These are phyloP conservation scores for Tragulus kanchil DNA, from an alignment of 2,113 vertebrate genomes.

Conservation along the genomic window DNA sequence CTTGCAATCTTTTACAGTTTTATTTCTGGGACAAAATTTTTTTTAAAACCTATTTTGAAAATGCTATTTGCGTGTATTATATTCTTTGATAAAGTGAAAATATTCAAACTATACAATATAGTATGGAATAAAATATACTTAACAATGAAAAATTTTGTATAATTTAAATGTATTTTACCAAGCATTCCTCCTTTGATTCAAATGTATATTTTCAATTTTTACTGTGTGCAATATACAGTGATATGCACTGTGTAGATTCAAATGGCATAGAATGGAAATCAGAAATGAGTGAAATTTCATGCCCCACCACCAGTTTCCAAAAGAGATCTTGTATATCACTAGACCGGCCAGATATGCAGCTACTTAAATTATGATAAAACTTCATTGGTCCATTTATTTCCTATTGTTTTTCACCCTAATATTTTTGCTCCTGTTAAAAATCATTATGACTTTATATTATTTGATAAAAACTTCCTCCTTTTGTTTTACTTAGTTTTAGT, in stretches of 20 bases:
- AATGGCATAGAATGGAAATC: background rate
- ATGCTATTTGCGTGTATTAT: background rate
- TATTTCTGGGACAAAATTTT: background rate
- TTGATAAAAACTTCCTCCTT: background rate
- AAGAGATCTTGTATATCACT: background rate
- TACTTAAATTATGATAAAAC: background rate
- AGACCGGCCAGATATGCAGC: background rate
- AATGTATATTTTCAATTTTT: background rate
- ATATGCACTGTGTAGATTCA: background rate
- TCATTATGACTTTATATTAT: background rate
- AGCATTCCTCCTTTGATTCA: background rate
- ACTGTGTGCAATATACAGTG: background rate
- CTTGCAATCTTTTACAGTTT: background rate
- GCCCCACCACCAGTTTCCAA: background rate
- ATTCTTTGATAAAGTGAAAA: background rate
- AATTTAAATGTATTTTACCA: background rate
- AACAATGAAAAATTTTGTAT: background rate
- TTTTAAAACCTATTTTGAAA: background rate
- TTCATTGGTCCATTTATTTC: background rate
- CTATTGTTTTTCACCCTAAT: background rate
- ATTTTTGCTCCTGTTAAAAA: background rate
- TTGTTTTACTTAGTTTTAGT: background rate
- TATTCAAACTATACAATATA: background rate
- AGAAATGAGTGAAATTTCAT: background rate
- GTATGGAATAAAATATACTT: background rate